Percentiles rank a stretch among this genome's conserved stretches.
Evolutionary conservation across 1,140 invertebrate species (phyloP).

Genomic region (Paraescarpia echinospica): DNA sequence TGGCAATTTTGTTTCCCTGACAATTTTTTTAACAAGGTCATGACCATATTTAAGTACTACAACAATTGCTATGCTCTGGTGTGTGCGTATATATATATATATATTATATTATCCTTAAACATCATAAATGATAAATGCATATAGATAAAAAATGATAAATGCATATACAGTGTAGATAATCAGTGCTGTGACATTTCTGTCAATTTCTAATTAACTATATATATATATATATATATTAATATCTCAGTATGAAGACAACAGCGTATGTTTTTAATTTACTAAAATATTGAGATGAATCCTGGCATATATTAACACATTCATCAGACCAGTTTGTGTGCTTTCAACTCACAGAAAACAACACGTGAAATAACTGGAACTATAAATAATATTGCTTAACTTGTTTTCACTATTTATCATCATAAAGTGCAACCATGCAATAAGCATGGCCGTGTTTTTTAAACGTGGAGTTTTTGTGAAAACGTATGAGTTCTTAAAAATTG

Average conservation of each 20-base stretch:
- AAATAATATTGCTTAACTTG: background rate
- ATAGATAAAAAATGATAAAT: too few species aligned
- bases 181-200: background rate
- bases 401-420: background rate
- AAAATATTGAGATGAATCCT: background rate
- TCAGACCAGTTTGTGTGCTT: background rate
- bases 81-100: too few species aligned
- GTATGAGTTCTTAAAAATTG: background rate
- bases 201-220: background rate
- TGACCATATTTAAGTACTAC: background rate
- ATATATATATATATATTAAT: background rate
- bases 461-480: background rate
- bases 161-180: too few species aligned
- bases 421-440: background rate
- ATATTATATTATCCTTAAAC: too few species aligned
- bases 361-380: background rate
- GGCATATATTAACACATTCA: background rate
- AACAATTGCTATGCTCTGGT: too few species aligned
- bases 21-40: background rate
- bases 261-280: background rate
- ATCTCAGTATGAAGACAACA: background rate
- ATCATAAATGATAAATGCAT: too few species aligned
- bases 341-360: background rate
- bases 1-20: too few species aligned
- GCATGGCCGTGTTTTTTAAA: background rate